Percentiles rank a stretch among this genome's conserved stretches.
Conservation (phyloP, 1,140 invertebrate genomes). For the Magallana ariakensis region DNA sequence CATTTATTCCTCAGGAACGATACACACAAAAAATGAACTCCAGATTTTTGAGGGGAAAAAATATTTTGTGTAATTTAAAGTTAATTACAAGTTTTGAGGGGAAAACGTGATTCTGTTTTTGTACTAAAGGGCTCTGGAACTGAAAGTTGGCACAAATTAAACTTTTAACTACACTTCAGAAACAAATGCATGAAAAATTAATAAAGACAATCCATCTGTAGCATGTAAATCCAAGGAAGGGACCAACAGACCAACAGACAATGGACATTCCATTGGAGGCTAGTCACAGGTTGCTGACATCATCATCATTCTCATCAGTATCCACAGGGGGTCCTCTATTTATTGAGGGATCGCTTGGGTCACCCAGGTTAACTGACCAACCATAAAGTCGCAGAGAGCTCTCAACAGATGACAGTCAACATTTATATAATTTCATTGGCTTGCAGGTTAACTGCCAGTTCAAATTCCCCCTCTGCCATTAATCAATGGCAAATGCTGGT, state of each 20-base stretch:
- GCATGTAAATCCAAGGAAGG: background rate
- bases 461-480: conserved; percentile 13
- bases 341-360: background rate
- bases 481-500: conserved; percentile 24
- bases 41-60: background rate
- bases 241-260: background rate
- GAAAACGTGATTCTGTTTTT: background rate
- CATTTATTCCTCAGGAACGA: background rate
- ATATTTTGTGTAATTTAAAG: background rate
- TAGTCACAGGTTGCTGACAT: background rate
- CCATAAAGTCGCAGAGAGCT: background rate
- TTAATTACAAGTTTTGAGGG: background rate
- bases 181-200: too few relatives aligned
- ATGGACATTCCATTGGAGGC: background rate
- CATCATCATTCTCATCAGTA: background rate
- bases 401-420: background rate
- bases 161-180: too few relatives aligned
- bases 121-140: background rate
- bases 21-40: background rate
- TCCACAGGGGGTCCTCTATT: background rate
- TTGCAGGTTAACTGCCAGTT: background rate
- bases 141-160: too few relatives aligned
- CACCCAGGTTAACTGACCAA: background rate
- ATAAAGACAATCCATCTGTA: too few relatives aligned
- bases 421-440: conserved; percentile 12